Evolutionary conservation across 53 echinoderm and acorn worm genomes (phyloP).

Genomic region (Temnopleurus reevesii): DNA sequence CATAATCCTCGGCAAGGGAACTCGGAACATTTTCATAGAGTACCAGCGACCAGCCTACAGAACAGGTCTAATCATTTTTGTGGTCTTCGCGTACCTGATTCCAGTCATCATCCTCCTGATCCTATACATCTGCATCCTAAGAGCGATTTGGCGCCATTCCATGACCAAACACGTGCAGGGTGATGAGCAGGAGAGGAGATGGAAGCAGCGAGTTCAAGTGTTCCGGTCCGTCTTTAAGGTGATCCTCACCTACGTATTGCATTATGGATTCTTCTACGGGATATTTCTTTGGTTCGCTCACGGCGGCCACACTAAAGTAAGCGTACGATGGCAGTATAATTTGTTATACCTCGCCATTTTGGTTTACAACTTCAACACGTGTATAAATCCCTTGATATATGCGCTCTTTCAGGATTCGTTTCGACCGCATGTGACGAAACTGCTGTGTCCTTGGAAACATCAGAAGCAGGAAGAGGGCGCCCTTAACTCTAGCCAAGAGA

Average conservation of each 20-base stretch:
- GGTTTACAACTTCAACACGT: background rate
- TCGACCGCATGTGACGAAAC: background rate
- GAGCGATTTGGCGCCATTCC: background rate
- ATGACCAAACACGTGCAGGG: background rate
- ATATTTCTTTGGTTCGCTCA: background rate
- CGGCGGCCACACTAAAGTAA: slow-evolving; percentile 8
- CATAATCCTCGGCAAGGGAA: background rate
- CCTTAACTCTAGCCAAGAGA: background rate
- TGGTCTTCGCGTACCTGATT: background rate
- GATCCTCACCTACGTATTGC: background rate
- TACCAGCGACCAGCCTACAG: background rate
- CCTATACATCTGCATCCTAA: background rate
- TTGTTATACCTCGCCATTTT: background rate
- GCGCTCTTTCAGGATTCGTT: background rate
- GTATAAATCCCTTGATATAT: background rate
- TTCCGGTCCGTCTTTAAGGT: background rate
- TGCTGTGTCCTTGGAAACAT: background rate
- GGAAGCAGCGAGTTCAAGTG: slow-evolving; percentile 22
- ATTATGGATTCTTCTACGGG: background rate
- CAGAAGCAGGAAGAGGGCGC: background rate
- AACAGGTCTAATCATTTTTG: background rate
- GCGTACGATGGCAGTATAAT: background rate
- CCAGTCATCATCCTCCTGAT: background rate
- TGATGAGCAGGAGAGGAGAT: background rate
- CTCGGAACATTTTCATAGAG: background rate